These are phyloP conservation scores for Potamilus streckersoni DNA, from an alignment of 1,140 invertebrate species.

Conservation along the genomic window DNA sequence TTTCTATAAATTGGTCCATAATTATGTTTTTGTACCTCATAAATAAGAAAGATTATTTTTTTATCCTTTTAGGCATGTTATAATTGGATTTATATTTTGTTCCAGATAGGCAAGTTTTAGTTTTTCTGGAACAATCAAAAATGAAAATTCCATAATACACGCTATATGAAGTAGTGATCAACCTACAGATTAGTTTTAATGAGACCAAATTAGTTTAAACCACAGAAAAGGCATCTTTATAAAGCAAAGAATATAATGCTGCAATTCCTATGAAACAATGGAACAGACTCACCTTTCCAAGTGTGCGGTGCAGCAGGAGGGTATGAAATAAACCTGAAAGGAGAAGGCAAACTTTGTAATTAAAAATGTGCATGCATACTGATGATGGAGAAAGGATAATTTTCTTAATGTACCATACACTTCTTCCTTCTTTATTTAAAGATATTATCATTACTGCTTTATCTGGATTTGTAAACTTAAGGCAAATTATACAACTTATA, in stretches of 20 bases:
- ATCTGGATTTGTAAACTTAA: too few relatives aligned
- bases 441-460: too few relatives aligned
- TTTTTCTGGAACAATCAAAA: too few relatives aligned
- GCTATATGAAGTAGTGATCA: background rate
- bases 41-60: background rate
- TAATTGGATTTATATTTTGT: too few relatives aligned
- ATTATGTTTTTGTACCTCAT: background rate
- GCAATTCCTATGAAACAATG: background rate
- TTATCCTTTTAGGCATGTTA: background rate
- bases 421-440: too few relatives aligned
- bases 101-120: too few relatives aligned
- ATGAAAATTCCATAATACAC: too few relatives aligned
- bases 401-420: too few relatives aligned
- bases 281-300: constrained; percentile 79
- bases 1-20: background rate
- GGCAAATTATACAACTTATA: too few relatives aligned
- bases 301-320: constrained; percentile 91
- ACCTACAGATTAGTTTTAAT: background rate
- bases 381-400: too few relatives aligned
- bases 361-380: too few relatives aligned
- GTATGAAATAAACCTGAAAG: constrained; percentile 86
- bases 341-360: constrained; percentile 7
- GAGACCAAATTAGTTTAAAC: background rate
- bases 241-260: background rate
- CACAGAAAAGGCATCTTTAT: background rate